Conservation (phyloP, 2,797 vertebrate genomes). For the Ctenopoma multispine region DNA sequence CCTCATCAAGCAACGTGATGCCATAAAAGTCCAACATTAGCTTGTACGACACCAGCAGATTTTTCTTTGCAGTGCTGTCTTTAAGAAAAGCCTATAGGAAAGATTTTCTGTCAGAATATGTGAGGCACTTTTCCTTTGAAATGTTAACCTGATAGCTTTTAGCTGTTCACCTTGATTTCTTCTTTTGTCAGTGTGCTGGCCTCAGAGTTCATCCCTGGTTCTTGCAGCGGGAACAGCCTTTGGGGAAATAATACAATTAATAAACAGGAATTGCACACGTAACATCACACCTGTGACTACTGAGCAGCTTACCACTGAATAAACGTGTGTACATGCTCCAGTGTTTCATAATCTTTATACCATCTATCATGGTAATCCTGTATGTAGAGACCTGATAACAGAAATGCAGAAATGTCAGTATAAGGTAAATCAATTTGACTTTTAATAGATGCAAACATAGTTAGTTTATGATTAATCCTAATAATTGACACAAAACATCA, state of each 20-base stretch:
- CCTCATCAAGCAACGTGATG: constrained; percentile 74
- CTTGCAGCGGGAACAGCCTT: constrained; percentile 95
- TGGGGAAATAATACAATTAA: background rate
- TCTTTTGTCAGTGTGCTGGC: constrained; percentile 83
- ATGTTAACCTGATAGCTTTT: background rate
- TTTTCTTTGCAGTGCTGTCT: constrained; percentile 66
- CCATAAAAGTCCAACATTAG: constrained; percentile 98
- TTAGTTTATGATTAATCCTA: background rate
- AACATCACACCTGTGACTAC: background rate
- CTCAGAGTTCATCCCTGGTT: constrained; percentile 88
- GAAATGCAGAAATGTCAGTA: background rate
- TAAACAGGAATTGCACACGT: background rate
- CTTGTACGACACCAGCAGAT: constrained; percentile 87
- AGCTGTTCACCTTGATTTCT: constrained; percentile 87
- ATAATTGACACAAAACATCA: background rate
- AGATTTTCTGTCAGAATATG: background rate
- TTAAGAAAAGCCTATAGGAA: constrained; percentile 81
- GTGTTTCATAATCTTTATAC: constrained; percentile 74
- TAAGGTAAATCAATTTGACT: background rate
- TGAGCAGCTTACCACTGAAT: constrained; percentile 91
- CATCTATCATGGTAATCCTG: constrained; percentile 80
- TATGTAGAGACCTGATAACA: constrained; percentile 81
- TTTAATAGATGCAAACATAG: background rate
- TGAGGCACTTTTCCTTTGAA: background rate
- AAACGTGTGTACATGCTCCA: constrained; percentile 90